Percentiles rank a stretch among this genome's conserved stretches.
Conservation (phyloP, 1,140 invertebrate genomes). For the Drosophila repletoides region DNA sequence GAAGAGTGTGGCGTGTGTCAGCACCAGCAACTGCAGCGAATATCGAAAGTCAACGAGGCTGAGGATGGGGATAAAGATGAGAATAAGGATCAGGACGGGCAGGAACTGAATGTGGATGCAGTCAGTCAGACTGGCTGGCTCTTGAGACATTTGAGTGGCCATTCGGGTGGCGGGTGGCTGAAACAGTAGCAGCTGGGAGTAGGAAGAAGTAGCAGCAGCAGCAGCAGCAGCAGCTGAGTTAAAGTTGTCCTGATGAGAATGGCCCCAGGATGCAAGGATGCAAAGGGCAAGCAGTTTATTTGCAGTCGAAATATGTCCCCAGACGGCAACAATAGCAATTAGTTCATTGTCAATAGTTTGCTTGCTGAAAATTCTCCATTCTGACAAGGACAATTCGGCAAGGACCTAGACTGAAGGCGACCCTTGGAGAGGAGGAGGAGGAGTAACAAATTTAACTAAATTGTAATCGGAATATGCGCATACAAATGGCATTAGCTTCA, state of each 20-base stretch:
- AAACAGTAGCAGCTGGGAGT: neutral
- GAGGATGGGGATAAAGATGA: slow-evolving; percentile 12
- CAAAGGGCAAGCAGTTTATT: slow-evolving; percentile 68
- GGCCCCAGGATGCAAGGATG: slow-evolving; percentile 15
- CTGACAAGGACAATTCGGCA: slow-evolving; percentile 50
- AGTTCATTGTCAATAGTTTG: slow-evolving; percentile 80
- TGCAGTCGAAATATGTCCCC: slow-evolving; percentile 79
- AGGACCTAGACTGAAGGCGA: neutral
- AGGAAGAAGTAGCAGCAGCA: slow-evolving; percentile 24
- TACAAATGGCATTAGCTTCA: slow-evolving; percentile 77
- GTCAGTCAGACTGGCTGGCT: slow-evolving; percentile 51
- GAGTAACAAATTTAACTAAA: slow-evolving; percentile 72
- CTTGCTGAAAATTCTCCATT: slow-evolving; percentile 71
- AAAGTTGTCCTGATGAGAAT: slow-evolving; percentile 54
- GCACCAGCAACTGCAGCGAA: slow-evolving; percentile 18
- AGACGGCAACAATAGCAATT: slow-evolving; percentile 79
- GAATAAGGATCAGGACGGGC: slow-evolving; percentile 28
- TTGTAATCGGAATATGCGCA: slow-evolving; percentile 79
- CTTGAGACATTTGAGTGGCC: slow-evolving; percentile 77
- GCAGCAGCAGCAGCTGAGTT: slow-evolving; percentile 53
- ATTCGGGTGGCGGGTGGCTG: slow-evolving; percentile 23
- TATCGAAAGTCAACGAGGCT: slow-evolving; percentile 24
- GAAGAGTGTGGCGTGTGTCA: slow-evolving; percentile 63
- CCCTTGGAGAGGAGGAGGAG: neutral
- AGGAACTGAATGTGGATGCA: neutral